phyloP scores from a whole-genome alignment of 2,888 invertebrate species.

The Leucophenga montana region DNA sequence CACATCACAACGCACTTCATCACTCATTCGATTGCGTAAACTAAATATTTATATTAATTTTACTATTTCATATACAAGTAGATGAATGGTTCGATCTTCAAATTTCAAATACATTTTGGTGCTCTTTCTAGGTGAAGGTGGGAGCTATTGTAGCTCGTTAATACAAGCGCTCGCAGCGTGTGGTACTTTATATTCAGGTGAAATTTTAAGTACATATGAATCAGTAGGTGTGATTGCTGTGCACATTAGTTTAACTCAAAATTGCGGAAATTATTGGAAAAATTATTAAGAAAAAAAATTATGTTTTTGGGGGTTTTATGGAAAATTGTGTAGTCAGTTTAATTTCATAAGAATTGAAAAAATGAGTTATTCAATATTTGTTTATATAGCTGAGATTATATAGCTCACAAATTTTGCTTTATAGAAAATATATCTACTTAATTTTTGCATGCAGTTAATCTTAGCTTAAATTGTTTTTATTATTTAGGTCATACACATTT shows the following conservation, averaged over 20 bases:
- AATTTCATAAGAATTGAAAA: constrained; percentile 36
- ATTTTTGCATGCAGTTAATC: too few relatives aligned
- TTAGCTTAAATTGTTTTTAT: too few relatives aligned
- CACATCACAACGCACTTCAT: too few relatives aligned
- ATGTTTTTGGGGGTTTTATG: constrained; percentile 13
- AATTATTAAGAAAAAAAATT: background rate
- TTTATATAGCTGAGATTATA: too few relatives aligned
- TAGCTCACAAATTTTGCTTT: too few relatives aligned
- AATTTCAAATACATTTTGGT: background rate
- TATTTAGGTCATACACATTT: too few relatives aligned
- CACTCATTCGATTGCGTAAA: background rate
- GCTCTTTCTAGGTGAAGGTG: too few relatives aligned
- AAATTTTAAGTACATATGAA: constrained; percentile 27
- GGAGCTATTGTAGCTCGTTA: constrained; percentile 48
- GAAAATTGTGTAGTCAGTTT: constrained; percentile 41
- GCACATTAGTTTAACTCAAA: background rate
- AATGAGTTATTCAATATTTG: background rate
- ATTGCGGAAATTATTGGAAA: constrained; percentile 13
- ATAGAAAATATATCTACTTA: too few relatives aligned
- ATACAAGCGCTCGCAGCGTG: constrained; percentile 30
- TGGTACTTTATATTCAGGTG: constrained; percentile 34
- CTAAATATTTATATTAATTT: constrained; percentile 24
- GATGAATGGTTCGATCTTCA: too few relatives aligned
- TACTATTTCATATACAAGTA: too few relatives aligned
- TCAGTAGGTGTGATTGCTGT: constrained; percentile 24